These are phyloP conservation scores for Balanococcus diminutus DNA, from an alignment of 2,888 invertebrate genomes.

Conservation along the genomic window DNA sequence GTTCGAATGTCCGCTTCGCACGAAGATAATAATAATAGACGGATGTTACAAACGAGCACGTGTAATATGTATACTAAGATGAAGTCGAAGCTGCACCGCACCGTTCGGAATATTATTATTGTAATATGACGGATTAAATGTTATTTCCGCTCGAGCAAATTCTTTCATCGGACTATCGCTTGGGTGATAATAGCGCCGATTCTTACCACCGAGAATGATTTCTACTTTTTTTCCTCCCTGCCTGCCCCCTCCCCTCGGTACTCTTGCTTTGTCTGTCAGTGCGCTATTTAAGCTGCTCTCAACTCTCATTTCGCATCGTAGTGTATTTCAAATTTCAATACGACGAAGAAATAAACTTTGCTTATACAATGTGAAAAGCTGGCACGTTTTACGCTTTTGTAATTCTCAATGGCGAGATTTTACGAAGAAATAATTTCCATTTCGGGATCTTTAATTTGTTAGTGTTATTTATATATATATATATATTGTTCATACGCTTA, in stretches of 20 bases:
- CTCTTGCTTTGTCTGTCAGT: background rate
- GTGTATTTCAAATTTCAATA: background rate
- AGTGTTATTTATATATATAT: conserved; percentile 11
- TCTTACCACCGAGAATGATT: conserved; percentile 25
- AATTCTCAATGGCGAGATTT: conserved; percentile 35
- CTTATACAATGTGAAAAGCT: conserved; percentile 16
- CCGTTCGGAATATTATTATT: background rate
- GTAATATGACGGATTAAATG: conserved; percentile 26
- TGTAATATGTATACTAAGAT: no score
- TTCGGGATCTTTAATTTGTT: conserved; percentile 20
- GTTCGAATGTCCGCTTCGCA: no score
- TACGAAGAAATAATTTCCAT: conserved; percentile 16
- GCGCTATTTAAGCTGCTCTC: background rate
- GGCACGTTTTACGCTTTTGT: conserved; percentile 39
- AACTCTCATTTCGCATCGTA: background rate
- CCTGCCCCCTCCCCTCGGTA: no score
- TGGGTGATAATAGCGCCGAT: conserved; percentile 24
- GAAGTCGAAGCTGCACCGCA: no score
- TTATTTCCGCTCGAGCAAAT: conserved; percentile 35
- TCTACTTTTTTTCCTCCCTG: conserved; percentile 18
- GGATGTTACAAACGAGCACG: background rate
- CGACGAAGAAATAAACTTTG: conserved; percentile 15
- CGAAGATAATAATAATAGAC: background rate
- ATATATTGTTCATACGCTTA: conserved; percentile 3
- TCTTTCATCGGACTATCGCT: conserved; percentile 42